Evolutionary conservation across 2,888 invertebrate species (phyloP), one percentile per base, ranked within the genome.

Genomic region (Drosophila neutralis): DNA sequence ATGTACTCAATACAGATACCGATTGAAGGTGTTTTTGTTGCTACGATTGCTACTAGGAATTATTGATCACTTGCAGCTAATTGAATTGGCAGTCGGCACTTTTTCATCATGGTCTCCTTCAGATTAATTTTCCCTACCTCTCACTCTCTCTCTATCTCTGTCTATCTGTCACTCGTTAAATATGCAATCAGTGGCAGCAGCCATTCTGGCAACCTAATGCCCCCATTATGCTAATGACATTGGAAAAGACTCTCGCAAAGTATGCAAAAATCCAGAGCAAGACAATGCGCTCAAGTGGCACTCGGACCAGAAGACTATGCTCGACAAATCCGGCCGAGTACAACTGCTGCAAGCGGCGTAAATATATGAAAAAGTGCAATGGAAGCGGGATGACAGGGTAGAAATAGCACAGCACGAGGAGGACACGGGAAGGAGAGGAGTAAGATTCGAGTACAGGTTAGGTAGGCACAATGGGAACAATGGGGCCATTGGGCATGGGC

Each of bases 161-260:
- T 15, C 15, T 15, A 1, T 36, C 54, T 36, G 36, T 38, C 38
- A 29, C 57, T 69, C 70, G 73, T 72, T 87, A 84, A 89, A 89
- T 72, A 84, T 76, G 83, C 83, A 84, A 87, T 84, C 83, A 84
- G 80, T 75, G 66, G 49, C 64, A 74, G 45, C 51, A 65, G 75
- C 40, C 24, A 35, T 24, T 13, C 51, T 54, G 68, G 38, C 73
- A 82, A 86, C 88, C 90, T 88, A 88, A 86, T 89, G 88, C 78
- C 90, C 89, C 90, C 86, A 85, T 85, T 85, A 85, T 89, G 85
- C 86, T 86, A 85, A 85, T 85, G 90, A 86, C 88, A 89, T 83
- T 86, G 85, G 73, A 73, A 82, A 73, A 73, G 70, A 71, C 72
- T 52, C 52, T 54, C 54, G 69, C 69, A 69, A 38, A 56, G 71